A percentile compares a stretch with the other conserved stretches of the same genome.
phyloP scores from a whole-genome alignment of 2,888 invertebrate species.

The Sesia apiformis region DNA sequence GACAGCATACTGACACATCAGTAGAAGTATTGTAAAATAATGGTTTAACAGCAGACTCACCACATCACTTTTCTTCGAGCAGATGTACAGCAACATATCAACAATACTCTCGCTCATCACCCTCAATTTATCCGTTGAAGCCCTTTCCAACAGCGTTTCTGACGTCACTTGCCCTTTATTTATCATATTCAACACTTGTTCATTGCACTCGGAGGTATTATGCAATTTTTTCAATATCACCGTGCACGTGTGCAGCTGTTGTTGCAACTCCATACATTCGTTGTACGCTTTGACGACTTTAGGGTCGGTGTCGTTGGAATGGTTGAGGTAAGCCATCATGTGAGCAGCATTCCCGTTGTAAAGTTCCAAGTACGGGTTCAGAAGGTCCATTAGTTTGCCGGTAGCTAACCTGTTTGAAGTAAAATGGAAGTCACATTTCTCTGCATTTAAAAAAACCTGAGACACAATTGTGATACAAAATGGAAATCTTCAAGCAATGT shows the following conservation, averaged over 20 bases:
- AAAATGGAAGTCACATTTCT: background rate
- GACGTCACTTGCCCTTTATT: constrained; percentile 42
- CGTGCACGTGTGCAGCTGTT: constrained; percentile 89
- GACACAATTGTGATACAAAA: too few species aligned
- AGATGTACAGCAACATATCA: constrained; percentile 84
- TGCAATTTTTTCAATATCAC: constrained; percentile 85
- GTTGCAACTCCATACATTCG: constrained; percentile 92
- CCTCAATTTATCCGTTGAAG: constrained; percentile 88
- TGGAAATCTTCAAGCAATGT: too few species aligned
- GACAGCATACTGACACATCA: too few species aligned
- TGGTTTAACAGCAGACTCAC: constrained; percentile 27
- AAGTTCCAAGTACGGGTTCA: constrained; percentile 85
- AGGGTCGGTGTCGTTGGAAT: constrained; percentile 76
- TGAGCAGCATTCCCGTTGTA: constrained; percentile 88
- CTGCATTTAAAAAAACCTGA: too few species aligned
- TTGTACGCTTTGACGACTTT: constrained; percentile 65
- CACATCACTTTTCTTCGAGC: constrained; percentile 66
- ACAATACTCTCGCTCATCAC: constrained; percentile 87
- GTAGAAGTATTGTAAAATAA: too few species aligned
- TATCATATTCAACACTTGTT: constrained; percentile 38
- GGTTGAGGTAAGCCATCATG: constrained; percentile 86
- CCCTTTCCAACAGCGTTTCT: constrained; percentile 67
- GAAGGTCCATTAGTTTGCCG: constrained; percentile 85
- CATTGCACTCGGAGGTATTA: constrained; percentile 59
- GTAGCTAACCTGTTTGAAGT: constrained; percentile 85